Conservation (phyloP, 2,797 vertebrate species). For the Spondyliosoma cantharus region DNA sequence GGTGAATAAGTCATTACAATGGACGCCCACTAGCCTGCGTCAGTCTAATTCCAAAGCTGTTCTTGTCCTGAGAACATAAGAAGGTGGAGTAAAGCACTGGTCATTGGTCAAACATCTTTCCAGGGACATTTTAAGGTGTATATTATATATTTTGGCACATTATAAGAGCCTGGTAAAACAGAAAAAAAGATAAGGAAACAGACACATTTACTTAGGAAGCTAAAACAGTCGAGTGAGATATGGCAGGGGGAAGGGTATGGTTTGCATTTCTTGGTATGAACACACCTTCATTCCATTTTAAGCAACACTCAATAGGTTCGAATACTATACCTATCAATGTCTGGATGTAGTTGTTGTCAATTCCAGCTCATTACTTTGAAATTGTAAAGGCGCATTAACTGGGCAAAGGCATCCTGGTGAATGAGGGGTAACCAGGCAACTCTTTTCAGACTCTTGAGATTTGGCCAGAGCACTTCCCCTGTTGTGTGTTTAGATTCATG, state of each 20-base stretch:
- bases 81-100: background rate
- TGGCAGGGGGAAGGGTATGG: conserved; percentile 22
- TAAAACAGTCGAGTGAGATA: conserved; percentile 49
- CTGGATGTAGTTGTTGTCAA: conserved; percentile 36
- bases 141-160: conserved; percentile 52
- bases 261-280: conserved; percentile 32
- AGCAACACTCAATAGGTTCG: background rate
- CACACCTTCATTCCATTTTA: conserved; percentile 60
- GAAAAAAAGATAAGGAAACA: conserved; percentile 66
- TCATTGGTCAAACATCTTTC: conserved; percentile 26
- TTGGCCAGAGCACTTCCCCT: conserved; percentile 59
- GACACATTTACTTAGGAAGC: conserved; percentile 39
- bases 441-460: conserved; percentile 60
- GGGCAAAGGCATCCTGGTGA: conserved; percentile 59
- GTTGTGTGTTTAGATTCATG: conserved; percentile 57
- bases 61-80: conserved; percentile 28
- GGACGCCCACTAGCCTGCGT: background rate
- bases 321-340: conserved; percentile 5
- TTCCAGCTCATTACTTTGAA: conserved; percentile 57
- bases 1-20: conserved; percentile 6
- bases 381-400: conserved; percentile 56
- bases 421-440: conserved; percentile 77
- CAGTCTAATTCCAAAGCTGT: conserved; percentile 8
- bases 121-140: conserved; percentile 35
- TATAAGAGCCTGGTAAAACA: conserved; percentile 73